Percentiles rank a stretch among this genome's conserved stretches.
These are phyloP conservation scores for Eciton burchellii DNA, from an alignment of 1,140 invertebrate genomes.

Conservation along the genomic window DNA sequence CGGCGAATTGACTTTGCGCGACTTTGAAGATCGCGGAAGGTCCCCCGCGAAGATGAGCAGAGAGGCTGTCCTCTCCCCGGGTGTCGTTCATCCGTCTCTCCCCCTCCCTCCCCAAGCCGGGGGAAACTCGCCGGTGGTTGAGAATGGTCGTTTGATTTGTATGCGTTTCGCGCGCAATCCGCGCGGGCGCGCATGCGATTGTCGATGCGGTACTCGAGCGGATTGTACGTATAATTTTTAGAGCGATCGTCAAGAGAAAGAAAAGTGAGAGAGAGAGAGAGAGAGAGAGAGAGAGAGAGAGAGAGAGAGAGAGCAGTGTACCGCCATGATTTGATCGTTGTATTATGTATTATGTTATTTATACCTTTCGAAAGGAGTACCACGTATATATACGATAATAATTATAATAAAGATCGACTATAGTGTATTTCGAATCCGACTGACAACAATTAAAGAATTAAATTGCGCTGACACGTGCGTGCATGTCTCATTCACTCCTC, in stretches of 20 bases:
- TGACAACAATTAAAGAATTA: constrained; percentile 81
- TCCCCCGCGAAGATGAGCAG: neutral
- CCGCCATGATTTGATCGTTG: constrained; percentile 76
- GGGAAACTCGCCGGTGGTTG: constrained; percentile 23
- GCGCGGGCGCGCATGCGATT: constrained; percentile 9
- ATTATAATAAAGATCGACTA: constrained; percentile 76
- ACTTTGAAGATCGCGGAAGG: neutral
- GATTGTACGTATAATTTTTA: constrained; percentile 70
- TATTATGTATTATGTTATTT: constrained; percentile 77
- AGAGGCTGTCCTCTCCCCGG: constrained; percentile 34
- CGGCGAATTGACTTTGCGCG: neutral
- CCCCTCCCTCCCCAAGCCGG: too few species aligned
- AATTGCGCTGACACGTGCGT: constrained; percentile 75
- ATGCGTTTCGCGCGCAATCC: constrained; percentile 59
- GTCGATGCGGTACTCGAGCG: constrained; percentile 54
- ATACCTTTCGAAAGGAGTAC: constrained; percentile 74
- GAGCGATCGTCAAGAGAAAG: constrained; percentile 29
- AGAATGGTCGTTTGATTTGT: constrained; percentile 52
- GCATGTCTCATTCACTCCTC: neutral
- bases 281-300: constrained; percentile 29
- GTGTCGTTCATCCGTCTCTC: too few species aligned
- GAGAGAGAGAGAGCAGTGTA: constrained; percentile 52
- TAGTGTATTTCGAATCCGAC: constrained; percentile 80
- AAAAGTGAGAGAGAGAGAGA: constrained; percentile 11
- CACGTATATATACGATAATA: constrained; percentile 75